These are phyloP conservation scores for Anhinga anhinga DNA, from an alignment of 2,113 vertebrate species.

Conservation along the genomic window DNA sequence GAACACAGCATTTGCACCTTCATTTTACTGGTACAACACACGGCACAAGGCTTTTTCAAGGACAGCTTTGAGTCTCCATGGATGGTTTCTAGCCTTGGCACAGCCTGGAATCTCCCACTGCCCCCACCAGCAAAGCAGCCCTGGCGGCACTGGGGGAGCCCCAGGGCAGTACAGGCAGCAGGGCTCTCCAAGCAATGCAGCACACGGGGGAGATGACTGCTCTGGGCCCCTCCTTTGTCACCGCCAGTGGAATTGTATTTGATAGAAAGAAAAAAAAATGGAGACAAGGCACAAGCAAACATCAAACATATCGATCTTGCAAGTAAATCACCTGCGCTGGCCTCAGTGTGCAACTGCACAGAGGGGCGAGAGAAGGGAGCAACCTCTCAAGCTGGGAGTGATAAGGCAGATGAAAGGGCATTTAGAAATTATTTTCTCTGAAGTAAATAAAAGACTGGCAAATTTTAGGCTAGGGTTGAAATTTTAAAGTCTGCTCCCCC, in stretches of 20 bases:
- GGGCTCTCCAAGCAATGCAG: background rate
- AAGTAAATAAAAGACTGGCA: background rate
- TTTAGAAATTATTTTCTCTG: conserved; percentile 16
- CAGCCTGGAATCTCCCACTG: background rate
- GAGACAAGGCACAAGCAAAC: conserved; percentile 57
- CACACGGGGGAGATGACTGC: background rate
- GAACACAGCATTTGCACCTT: background rate
- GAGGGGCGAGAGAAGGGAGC: background rate
- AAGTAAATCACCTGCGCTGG: conserved; percentile 51
- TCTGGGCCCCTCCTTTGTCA: background rate
- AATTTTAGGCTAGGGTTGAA: background rate
- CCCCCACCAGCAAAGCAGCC: background rate
- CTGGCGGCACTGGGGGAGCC: background rate
- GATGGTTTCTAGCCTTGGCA: background rate
- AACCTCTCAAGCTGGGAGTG: background rate
- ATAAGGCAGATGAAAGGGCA: conserved; percentile 34
- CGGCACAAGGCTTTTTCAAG: background rate
- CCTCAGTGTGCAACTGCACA: background rate
- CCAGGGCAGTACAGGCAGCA: background rate
- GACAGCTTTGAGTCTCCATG: background rate
- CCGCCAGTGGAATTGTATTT: conserved; percentile 9
- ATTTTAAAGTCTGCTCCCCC: background rate
- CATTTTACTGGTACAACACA: background rate
- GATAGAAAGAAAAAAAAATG: conserved; percentile 32
- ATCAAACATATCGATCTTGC: conserved; percentile 61